A percentile compares a stretch with the other conserved stretches of the same genome.
Conservation (phyloP, 2,797 vertebrate genomes). For the Gallinago solitaria region DNA sequence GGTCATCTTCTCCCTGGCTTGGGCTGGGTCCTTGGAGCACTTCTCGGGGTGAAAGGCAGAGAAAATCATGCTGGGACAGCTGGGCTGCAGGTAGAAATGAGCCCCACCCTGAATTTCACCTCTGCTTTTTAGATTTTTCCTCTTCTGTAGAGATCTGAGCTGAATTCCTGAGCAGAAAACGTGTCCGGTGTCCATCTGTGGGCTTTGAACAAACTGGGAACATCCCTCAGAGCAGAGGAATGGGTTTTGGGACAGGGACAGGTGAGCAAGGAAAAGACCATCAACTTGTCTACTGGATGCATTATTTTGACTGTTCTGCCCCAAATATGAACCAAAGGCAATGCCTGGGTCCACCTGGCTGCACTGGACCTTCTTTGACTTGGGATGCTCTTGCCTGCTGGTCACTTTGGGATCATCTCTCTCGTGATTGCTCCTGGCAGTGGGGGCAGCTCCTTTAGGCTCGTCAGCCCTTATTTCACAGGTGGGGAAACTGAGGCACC, state of each 20-base stretch:
- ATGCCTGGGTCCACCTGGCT: background rate
- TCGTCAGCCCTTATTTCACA: background rate
- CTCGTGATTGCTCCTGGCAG: background rate
- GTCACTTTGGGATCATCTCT: accelerated
- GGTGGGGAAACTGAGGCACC: background rate
- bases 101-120: background rate
- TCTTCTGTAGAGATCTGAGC: background rate
- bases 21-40: background rate
- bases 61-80: accelerated
- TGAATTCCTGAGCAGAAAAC: background rate
- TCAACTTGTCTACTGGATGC: background rate
- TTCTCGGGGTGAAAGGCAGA: background rate
- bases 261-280: background rate
- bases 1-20: background rate
- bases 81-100: background rate
- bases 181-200: background rate
- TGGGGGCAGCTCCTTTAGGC: background rate
- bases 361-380: background rate
- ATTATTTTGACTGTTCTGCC: background rate
- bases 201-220: background rate
- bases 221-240: background rate
- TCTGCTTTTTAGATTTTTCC: background rate
- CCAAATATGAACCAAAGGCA: background rate
- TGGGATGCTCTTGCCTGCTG: background rate
- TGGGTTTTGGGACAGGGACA: background rate